A percentile compares a stretch with the other conserved stretches of the same genome.
Conservation (phyloP, 2,797 vertebrate genomes). For the Austrolebias charrua region DNA sequence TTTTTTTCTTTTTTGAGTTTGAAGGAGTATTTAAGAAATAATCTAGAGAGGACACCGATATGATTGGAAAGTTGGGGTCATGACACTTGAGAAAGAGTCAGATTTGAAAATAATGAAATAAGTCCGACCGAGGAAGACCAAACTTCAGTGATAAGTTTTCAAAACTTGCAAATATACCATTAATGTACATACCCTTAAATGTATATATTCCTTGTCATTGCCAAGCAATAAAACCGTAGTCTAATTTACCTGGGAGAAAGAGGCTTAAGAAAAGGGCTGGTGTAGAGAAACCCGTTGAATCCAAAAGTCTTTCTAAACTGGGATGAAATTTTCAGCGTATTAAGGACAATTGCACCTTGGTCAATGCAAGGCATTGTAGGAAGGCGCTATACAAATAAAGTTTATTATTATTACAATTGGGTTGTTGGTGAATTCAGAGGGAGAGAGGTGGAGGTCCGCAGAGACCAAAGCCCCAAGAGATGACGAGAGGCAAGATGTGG, state of each 20-base stretch:
- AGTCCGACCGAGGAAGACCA: neutral
- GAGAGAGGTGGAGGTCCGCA: neutral
- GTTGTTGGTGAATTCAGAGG: neutral
- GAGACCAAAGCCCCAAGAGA: neutral
- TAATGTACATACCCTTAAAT: too few species aligned
- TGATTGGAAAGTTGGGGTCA: neutral
- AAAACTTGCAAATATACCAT: too few species aligned
- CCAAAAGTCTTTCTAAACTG: neutral
- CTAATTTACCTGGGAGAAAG: neutral
- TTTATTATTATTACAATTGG: too few species aligned
- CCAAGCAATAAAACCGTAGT: too few species aligned
- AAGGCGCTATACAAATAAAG: too few species aligned
- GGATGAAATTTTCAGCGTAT: neutral
- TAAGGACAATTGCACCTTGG: too few species aligned
- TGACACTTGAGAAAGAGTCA: too few species aligned
- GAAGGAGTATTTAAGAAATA: too few species aligned
- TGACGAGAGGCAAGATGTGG: neutral
- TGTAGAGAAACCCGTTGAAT: neutral
- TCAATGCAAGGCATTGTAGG: too few species aligned
- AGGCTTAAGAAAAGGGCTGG: neutral
- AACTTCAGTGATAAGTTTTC: too few species aligned
- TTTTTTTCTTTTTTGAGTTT: neutral
- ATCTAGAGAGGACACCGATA: neutral
- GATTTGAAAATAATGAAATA: too few species aligned
- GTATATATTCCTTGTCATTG: too few species aligned